Evolutionary conservation across 1,140 invertebrate genomes (phyloP), one percentile per base, ranked within the genome.

Genomic region (Tachypleus tridentatus): DNA sequence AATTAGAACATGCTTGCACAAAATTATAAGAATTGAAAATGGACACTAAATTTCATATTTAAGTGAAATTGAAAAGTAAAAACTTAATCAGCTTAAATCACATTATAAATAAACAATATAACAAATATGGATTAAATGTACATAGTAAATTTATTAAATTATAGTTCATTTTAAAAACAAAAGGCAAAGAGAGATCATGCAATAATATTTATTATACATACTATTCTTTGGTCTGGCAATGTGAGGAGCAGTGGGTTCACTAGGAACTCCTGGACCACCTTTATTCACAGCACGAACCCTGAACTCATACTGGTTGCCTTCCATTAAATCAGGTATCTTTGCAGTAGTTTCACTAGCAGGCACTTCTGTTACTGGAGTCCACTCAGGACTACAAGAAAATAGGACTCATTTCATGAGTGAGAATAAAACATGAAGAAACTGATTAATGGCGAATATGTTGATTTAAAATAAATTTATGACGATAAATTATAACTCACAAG

Each of bases 221-320:
- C 89, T 78, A 74, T 93, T 94, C 76, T 92, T 95, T 48, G 94
- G 87, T 74, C 93, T 85, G 7, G 95, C 95, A 67, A 89, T 79
- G 73, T 97, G 92, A 4, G 91, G 85, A 67, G 84, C 85, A 4
- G 93, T 93, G 3, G 89, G 82, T 70, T 95, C 88, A 68, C 91
- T 95, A 0, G 97, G 88, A 74, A 88, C 86, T 60, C 94, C 89
- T 56, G 87, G 86, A 51, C 96, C 96, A 10, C 80, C 83, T 60
- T 81, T 81, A 74, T 98, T 98, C 0, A 94, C 85, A 10, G 96
- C 95, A 59, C 86, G 81, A 3, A 99, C 86, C 51, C 97, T 82
- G 85, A 99, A 99, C 10, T 98, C 89, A 71, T 94, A 94, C 29
- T 85, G 86, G 66, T 88, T 88, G 9, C 94, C 94, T 80, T 95